phyloP scores from a whole-genome alignment of 2,797 vertebrate species.

The Setipinna tenuifilis region DNA sequence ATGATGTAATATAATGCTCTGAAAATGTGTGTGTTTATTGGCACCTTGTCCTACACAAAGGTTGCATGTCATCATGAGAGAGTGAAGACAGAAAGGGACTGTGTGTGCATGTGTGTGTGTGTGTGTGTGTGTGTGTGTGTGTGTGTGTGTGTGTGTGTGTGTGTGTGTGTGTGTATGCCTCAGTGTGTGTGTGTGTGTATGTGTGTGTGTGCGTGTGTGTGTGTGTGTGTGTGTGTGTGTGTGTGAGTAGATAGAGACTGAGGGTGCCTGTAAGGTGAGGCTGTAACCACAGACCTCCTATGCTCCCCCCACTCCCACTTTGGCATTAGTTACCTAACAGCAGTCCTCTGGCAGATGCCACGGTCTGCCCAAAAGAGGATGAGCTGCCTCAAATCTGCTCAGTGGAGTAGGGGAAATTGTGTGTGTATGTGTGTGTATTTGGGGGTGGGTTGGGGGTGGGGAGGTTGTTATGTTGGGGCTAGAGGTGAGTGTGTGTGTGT shows the following conservation, averaged over 20 bases:
- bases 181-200: not conserved
- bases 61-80: too few species aligned
- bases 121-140: not conserved
- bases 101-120: not conserved
- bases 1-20: not conserved
- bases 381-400: not conserved
- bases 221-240: not conserved
- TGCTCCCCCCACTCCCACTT: not conserved
- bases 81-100: not conserved
- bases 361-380: not conserved
- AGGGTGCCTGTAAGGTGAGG: not conserved
- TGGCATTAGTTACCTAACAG: constrained; percentile 11
- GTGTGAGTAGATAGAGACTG: not conserved
- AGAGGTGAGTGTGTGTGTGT: too few species aligned
- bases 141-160: not conserved
- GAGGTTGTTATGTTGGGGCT: too few species aligned
- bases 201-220: not conserved
- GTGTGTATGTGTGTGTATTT: too few species aligned
- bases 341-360: not conserved
- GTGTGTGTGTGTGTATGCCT: not conserved
- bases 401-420: not conserved
- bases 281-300: not conserved
- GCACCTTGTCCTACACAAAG: too few species aligned
- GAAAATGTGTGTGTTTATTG: not conserved
- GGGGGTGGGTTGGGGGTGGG: too few species aligned